These are phyloP conservation scores for Corythaixoides concolor DNA, from an alignment of 2,113 vertebrate genomes.

Conservation along the genomic window DNA sequence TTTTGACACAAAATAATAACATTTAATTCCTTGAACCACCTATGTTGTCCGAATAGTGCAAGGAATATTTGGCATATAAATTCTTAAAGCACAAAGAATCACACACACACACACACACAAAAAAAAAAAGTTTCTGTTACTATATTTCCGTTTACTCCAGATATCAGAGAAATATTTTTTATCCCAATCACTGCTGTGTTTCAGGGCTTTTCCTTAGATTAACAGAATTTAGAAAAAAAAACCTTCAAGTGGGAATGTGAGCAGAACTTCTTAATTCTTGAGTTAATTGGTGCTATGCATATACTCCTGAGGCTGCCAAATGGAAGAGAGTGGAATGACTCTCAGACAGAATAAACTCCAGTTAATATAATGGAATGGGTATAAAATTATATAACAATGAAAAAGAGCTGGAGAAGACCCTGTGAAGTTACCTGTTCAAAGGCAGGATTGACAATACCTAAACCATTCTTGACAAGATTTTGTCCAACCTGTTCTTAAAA, in stretches of 20 bases:
- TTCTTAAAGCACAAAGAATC: not conserved
- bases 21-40: not conserved
- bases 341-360: not conserved
- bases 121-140: no score
- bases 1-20: not conserved
- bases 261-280: not conserved
- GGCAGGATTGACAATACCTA: not conserved
- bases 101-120: no score
- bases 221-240: not conserved
- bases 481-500: not conserved
- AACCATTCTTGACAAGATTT: not conserved
- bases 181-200: not conserved
- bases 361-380: not conserved
- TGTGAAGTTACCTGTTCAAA: not conserved
- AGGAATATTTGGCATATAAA: not conserved
- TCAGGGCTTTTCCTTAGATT: not conserved
- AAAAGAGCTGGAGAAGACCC: not conserved
- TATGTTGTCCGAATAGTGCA: not conserved
- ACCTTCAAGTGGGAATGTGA: not conserved
- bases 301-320: not conserved
- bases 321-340: not conserved
- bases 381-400: not conserved
- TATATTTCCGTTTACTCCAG: not conserved
- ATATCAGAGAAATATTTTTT: not conserved
- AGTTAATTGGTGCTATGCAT: accelerated